Evolutionary conservation across 2,888 invertebrate genomes (phyloP).

Genomic region (Melieria crassipennis): DNA sequence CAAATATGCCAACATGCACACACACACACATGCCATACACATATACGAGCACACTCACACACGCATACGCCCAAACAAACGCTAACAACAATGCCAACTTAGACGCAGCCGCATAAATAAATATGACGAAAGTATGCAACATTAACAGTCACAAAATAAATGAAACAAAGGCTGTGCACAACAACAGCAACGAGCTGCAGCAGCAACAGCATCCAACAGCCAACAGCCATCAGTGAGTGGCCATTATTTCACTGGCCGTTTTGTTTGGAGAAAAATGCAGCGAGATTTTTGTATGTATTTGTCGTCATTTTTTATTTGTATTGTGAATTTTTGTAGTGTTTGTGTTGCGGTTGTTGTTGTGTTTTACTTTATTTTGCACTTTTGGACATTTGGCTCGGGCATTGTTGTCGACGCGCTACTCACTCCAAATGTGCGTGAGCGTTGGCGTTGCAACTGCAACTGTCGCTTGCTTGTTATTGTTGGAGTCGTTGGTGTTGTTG

Average conservation of each 20-base stretch:
- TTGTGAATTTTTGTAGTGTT: conserved; percentile 30
- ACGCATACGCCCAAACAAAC: neutral
- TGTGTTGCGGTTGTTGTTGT: conserved; percentile 17
- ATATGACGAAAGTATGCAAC: too few relatives aligned
- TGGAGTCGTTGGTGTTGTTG: conserved; percentile 30
- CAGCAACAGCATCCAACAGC: neutral
- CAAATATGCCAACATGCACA: too few relatives aligned
- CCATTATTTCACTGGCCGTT: conserved; percentile 27
- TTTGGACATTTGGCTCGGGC: conserved; percentile 15
- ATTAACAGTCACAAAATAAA: too few relatives aligned
- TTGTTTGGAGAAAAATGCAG: conserved; percentile 7
- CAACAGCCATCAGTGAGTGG: conserved; percentile 3
- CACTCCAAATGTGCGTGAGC: neutral
- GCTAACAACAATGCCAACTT: too few relatives aligned
- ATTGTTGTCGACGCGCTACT: neutral
- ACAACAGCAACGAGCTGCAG: neutral
- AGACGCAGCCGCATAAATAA: too few relatives aligned
- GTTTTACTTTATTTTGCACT: neutral
- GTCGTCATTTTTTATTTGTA: conserved; percentile 28
- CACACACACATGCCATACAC: neutral
- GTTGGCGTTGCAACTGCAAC: conserved; percentile 47
- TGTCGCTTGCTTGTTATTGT: conserved; percentile 37
- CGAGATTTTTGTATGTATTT: conserved; percentile 8
- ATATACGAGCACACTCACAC: neutral
- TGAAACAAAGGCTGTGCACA: too few relatives aligned